Evolutionary conservation across 2,113 vertebrate genomes (phyloP), one percentile per base, ranked within the genome.

Genomic region (Morone saxatilis): DNA sequence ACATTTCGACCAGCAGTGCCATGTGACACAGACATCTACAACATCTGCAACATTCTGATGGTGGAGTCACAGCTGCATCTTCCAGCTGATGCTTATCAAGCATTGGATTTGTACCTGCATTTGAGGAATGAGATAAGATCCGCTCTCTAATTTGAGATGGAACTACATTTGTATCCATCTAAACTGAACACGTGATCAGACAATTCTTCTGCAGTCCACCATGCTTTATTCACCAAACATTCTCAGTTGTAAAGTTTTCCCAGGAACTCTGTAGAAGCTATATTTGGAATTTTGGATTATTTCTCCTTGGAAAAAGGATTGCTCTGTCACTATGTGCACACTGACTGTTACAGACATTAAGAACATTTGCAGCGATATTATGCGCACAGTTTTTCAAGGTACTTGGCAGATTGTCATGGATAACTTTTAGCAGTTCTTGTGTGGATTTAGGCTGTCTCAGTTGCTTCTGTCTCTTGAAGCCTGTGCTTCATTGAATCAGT

Each of bases 31-130:
- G 51, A 54, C 51, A 54, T 54, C 51, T 54, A n/a, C 51, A 54
- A 54, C 20, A 7, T 54, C 51, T 54, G 50, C 50, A 51, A 59
- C 20, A 22, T 66, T 47, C 38, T 47, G 63, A 66, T 66, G n/a
- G 41, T 66, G 65, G 65, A 67, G 65, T 67, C 45, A 67, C 65
- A 67, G 22, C 1, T 48, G 41, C 11, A 20, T 54, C 51, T 67
- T 7, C 65, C 11, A 10, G 65, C n/a, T 67, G 65, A 67, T 67
- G 22, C 45, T n/a, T 31, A 31, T 48, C 11, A 25, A 48, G 45
- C n/a, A 25, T 25, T 67, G 43, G n/a, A 67, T 54, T 54, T 54
- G 51, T 54, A n/a, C 51, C 51, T n/a, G 20, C 51, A 54, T 20
- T 54, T 54, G 20, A 54, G 51, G 51, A 20, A 67, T 31, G 9